Percentiles rank a stretch among this genome's conserved stretches.
phyloP scores from a whole-genome alignment of 2,888 invertebrate genomes.

The Oscheius sp. region DNA sequence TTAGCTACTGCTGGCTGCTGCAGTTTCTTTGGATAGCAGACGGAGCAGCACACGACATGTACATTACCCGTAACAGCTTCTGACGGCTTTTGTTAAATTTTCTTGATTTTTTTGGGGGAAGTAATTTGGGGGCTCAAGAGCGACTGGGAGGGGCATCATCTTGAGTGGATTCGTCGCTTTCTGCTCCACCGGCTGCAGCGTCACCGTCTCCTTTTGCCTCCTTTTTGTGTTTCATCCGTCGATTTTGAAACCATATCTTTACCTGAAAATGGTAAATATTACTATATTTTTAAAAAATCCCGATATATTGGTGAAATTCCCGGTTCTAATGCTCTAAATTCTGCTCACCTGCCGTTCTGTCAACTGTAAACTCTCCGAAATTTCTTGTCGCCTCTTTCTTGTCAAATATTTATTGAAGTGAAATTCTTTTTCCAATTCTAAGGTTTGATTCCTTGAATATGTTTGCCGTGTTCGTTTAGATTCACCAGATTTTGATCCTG shows the following conservation, averaged over 20 bases:
- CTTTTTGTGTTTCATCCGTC: conserved; percentile 72
- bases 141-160: conserved; percentile 40
- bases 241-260: conserved; percentile 73
- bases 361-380: conserved; percentile 67
- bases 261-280: conserved; percentile 46
- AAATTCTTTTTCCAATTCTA: conserved; percentile 72
- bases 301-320: no score
- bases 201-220: conserved; percentile 65
- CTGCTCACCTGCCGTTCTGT: conserved; percentile 68
- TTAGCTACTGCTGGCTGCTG: conserved; percentile 1
- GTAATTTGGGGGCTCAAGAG: no score
- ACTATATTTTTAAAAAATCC: no score
- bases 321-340: not conserved
- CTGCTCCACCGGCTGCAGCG: conserved; percentile 43
- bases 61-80: conserved; percentile 25
- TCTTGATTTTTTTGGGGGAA: conserved; percentile 4
- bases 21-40: no score
- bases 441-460: conserved; percentile 70
- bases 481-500: conserved; percentile 36
- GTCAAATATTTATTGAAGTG: conserved; percentile 71
- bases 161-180: conserved; percentile 60
- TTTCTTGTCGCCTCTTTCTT: conserved; percentile 69
- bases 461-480: conserved; percentile 68
- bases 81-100: not conserved
- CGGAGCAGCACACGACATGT: conserved; percentile 19